Base-by-base conservation (phyloP, 1,140 invertebrate genomes). In the Aricia agestis region DNA sequence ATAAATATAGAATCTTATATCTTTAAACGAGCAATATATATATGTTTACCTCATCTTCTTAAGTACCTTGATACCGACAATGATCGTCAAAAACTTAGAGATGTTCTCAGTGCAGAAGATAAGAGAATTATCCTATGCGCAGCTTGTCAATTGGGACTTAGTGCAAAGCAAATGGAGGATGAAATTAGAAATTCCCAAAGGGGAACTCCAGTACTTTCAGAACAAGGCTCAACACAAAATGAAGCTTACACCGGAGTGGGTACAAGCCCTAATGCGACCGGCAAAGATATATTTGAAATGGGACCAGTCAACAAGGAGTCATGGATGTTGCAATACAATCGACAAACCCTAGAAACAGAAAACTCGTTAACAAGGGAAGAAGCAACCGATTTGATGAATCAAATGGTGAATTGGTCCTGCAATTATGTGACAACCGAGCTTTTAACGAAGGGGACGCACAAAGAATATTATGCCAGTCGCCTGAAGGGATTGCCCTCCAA, bases 391-490 rank as follows among this genome's bases (percentile, higher is more conserved):
- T 5, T 36, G 36, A 36, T 36, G 36, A 36, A 36, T 36, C 36
- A 65, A 9, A 42, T 77, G 13, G 52, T 75, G 18, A 69, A 61
- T 31, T 77, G 32, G 71, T 78, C 42, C 7, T 78, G 31, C 72
- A 72, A 61, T 57, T 82, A 69, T 77, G 75, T 69, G 57, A 77
- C 68, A 75, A 77, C 63, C 66, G 67, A 65, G 74, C 75, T 77
- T 82, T 82, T 76, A 67, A 70, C 63, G 78, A 80, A 76, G 73
- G 69, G 31, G 70, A 78, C 68, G 76, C 78, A 66, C 25, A 71
- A 18, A 25, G 59, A 72, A 17, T 80, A 61, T 52, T 78, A 73
- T 68, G 68, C 10, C 63, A 68, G 57, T 69, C 74, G 61, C 66
- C 67, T 75, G 65, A 75, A 59, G 78, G 78, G 68, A 76, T 79